phyloP scores from a whole-genome alignment of 2,888 invertebrate species.

The Erpobdella octoculata region DNA sequence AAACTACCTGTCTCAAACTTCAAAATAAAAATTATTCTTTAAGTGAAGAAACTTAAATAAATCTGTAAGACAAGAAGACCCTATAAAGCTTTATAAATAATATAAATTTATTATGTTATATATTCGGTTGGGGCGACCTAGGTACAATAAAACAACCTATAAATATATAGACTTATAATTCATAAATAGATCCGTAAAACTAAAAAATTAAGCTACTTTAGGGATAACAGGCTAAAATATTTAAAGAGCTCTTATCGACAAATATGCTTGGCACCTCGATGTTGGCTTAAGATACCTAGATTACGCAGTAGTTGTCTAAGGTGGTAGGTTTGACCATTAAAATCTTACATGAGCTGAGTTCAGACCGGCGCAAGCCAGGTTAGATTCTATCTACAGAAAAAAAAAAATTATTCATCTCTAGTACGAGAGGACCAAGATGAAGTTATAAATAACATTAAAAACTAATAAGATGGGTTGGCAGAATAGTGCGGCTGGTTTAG shows the following conservation, averaged over 20 bases:
- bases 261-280: constrained; percentile 61
- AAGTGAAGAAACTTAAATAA: constrained; percentile 37
- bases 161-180: constrained; percentile 22
- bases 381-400: constrained; percentile 66
- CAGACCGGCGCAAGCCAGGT: constrained; percentile 77
- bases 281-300: constrained; percentile 71
- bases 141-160: constrained; percentile 26
- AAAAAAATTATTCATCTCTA: constrained; percentile 55
- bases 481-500: constrained; percentile 67
- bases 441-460: neutral
- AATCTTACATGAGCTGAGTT: constrained; percentile 81
- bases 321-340: constrained; percentile 65
- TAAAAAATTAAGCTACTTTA: constrained; percentile 39
- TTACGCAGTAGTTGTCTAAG: constrained; percentile 61
- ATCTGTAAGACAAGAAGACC: constrained; percentile 39
- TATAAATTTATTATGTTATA: neutral
- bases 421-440: constrained; percentile 68
- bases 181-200: constrained; percentile 30
- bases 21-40: constrained; percentile 34
- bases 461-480: constrained; percentile 55
- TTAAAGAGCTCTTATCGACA: constrained; percentile 41
- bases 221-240: constrained; percentile 44
- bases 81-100: constrained; percentile 36
- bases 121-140: constrained; percentile 37
- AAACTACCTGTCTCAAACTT: constrained; percentile 34